These are phyloP conservation scores for Mormoops blainvillei DNA, from an alignment of 2,113 vertebrate genomes.

Conservation along the genomic window DNA sequence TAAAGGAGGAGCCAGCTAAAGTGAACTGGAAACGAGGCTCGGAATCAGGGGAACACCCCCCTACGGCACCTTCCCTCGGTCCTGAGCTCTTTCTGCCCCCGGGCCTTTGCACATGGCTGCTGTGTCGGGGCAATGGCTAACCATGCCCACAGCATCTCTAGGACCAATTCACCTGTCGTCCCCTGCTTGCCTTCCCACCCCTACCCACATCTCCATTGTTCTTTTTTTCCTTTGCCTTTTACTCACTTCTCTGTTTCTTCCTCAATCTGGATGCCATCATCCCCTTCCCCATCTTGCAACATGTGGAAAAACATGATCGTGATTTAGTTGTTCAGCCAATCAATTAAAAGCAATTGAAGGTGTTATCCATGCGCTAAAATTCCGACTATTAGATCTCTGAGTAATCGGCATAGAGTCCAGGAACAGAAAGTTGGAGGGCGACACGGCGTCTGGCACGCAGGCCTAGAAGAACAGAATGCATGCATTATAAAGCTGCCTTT, in stretches of 20 bases:
- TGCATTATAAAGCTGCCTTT: not conserved
- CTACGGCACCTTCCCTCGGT: not conserved
- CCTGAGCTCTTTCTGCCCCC: not conserved
- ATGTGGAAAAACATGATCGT: not conserved
- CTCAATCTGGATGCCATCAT: not conserved
- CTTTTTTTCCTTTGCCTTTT: not conserved
- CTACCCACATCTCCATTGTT: not conserved
- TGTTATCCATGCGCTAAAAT: not conserved
- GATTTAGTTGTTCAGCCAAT: not conserved
- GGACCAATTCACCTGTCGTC: rapidly evolving
- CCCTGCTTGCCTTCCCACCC: too few relatives aligned
- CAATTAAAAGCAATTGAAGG: not conserved
- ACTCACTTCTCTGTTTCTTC: not conserved
- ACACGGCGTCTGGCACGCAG: not conserved
- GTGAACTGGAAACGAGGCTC: not conserved
- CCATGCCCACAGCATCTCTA: not conserved
- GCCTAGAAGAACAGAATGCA: not conserved
- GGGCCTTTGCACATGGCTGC: not conserved
- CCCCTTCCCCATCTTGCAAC: not conserved
- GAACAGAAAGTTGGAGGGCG: not conserved
- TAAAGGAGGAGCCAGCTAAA: not conserved
- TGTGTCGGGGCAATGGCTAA: rapidly evolving
- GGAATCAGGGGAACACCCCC: not conserved
- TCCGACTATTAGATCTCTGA: not conserved
- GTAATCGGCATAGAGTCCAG: not conserved